phyloP scores from a whole-genome alignment of 2,797 vertebrate species.

The Trachops cirrhosus region DNA sequence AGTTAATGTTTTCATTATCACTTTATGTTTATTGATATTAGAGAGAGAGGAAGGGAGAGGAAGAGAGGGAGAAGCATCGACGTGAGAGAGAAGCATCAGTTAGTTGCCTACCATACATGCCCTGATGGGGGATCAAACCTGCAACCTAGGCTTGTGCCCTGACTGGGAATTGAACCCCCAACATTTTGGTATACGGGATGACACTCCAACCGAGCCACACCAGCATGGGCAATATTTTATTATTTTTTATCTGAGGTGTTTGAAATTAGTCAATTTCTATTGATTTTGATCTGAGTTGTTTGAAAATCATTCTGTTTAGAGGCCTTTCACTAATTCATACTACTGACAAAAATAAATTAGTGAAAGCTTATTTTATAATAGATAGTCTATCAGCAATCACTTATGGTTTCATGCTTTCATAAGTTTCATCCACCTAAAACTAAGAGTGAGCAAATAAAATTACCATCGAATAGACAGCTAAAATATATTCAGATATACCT shows the following conservation, averaged over 20 bases:
- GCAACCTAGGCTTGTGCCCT: too few relatives aligned
- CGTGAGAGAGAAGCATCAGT: neutral
- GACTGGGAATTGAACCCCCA: neutral
- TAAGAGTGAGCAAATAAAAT: neutral
- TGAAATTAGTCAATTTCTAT: neutral
- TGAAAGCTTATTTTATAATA: neutral
- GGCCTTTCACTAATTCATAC: neutral
- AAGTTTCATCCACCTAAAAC: neutral
- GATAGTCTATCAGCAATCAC: neutral
- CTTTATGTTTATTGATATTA: neutral
- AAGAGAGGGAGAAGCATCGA: neutral
- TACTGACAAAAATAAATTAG: neutral
- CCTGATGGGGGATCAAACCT: neutral
- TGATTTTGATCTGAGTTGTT: neutral
- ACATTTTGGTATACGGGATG: neutral
- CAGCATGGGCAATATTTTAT: neutral
- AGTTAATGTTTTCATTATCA: neutral
- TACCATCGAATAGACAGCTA: neutral
- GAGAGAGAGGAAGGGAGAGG: neutral
- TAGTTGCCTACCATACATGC: neutral
- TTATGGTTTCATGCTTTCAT: neutral
- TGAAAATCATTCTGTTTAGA: neutral
- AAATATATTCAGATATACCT: slow-evolving; percentile 46
- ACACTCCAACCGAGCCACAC: neutral
- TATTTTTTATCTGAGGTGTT: neutral